Evolutionary conservation across 2,113 vertebrate genomes (phyloP).

Genomic region (Lontra canadensis): DNA sequence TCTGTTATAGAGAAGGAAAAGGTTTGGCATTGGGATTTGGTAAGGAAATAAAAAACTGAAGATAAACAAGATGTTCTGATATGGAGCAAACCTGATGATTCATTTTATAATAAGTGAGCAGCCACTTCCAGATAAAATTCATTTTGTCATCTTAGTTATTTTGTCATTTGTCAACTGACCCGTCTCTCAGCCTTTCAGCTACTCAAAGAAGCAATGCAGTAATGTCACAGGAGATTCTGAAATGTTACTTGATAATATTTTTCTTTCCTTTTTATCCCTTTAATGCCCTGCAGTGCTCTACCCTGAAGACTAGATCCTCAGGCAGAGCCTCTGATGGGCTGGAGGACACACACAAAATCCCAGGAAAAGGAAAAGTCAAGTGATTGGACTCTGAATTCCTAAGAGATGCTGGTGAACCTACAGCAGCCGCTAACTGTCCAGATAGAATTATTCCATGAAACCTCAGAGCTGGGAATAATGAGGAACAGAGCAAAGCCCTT

Average conservation of each 20-base stretch:
- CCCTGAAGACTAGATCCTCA: background rate
- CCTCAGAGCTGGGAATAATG: background rate
- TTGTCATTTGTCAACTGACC: background rate
- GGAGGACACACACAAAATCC: background rate
- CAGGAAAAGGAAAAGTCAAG: background rate
- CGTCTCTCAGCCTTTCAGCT: background rate
- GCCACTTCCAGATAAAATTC: background rate
- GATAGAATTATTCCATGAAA: background rate
- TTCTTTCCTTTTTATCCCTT: background rate
- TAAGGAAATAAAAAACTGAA: constrained; percentile 1
- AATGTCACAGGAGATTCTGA: background rate
- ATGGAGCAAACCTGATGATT: background rate
- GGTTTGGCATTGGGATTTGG: background rate
- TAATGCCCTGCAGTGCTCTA: background rate
- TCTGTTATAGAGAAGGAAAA: background rate
- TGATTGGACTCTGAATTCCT: background rate
- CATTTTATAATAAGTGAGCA: background rate
- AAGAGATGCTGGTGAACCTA: background rate
- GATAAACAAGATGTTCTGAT: constrained; percentile 50
- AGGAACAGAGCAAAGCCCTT: background rate
- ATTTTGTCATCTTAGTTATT: background rate
- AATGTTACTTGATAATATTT: background rate
- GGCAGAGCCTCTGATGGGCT: background rate
- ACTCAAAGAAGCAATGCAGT: background rate
- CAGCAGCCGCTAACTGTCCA: accelerated